Evolutionary conservation across 2,888 invertebrate species (phyloP).

Genomic region (Drosophila longiperda): DNA sequence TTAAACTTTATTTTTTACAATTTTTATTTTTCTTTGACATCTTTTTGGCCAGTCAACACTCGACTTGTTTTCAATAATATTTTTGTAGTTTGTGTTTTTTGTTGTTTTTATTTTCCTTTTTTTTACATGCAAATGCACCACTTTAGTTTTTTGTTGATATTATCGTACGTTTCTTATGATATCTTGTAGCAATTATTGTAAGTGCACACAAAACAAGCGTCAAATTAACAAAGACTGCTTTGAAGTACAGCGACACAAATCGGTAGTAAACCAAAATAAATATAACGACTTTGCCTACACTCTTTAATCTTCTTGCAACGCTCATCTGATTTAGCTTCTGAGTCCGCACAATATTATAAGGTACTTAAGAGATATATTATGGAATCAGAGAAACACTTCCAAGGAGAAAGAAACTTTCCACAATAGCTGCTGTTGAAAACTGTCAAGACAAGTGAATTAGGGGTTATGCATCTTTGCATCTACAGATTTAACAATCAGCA

Average conservation of each 20-base stretch:
- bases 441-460: neutral
- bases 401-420: neutral
- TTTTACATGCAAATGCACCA: conserved; percentile 55
- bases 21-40: conserved; percentile 18
- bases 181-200: conserved; percentile 72
- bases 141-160: conserved; percentile 39
- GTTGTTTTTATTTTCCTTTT: conserved; percentile 40
- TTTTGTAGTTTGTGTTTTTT: conserved; percentile 32
- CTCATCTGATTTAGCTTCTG: conserved; percentile 12
- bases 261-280: conserved; percentile 24
- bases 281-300: conserved; percentile 26
- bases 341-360: conserved; percentile 9
- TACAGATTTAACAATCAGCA: neutral
- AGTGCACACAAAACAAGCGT: conserved; percentile 70
- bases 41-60: conserved; percentile 15
- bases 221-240: conserved; percentile 70
- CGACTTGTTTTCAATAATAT: conserved; percentile 18
- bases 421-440: conserved; percentile 1
- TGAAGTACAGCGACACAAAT: conserved; percentile 66
- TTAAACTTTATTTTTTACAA: conserved; percentile 29
- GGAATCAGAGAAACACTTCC: neutral
- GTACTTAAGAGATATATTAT: neutral
- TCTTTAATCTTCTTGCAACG: neutral
- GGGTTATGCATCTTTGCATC: neutral
- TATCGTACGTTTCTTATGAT: conserved; percentile 42